These are phyloP conservation scores for Drosophila pullipes DNA, from an alignment of 2,888 invertebrate genomes.

Conservation along the genomic window DNA sequence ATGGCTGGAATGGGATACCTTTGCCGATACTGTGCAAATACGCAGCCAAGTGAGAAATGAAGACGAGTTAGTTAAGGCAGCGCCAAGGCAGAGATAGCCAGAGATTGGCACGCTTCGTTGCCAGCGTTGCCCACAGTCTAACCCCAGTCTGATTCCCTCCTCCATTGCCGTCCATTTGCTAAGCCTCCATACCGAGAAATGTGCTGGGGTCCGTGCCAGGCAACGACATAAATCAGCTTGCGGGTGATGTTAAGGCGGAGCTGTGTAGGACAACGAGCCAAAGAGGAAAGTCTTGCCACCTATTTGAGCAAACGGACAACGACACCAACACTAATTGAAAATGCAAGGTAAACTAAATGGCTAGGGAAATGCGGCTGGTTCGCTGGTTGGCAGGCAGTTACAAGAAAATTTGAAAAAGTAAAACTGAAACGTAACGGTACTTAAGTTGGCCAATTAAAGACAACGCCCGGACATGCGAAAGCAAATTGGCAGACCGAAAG, in stretches of 20 bases:
- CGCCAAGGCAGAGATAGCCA: slow-evolving; percentile 25
- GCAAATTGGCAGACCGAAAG: slow-evolving; percentile 18
- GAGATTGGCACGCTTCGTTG: slow-evolving; percentile 75
- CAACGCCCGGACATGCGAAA: slow-evolving; percentile 41
- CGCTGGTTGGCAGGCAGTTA: slow-evolving; percentile 14
- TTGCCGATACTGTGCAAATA: slow-evolving; percentile 61
- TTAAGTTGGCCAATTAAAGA: slow-evolving; percentile 81
- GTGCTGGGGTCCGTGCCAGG: slow-evolving; percentile 9
- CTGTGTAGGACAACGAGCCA: slow-evolving; percentile 9
- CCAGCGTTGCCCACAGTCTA: slow-evolving; percentile 1
- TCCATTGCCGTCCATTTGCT: slow-evolving; percentile 60
- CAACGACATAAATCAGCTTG: slow-evolving; percentile 72
- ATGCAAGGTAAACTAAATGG: slow-evolving; percentile 77
- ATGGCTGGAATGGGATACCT: slow-evolving; percentile 47
- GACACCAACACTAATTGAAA: slow-evolving; percentile 73
- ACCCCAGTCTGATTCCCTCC: background rate
- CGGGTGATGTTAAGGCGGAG: slow-evolving; percentile 30
- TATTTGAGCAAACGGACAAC: slow-evolving; percentile 19
- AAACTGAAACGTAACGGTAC: slow-evolving; percentile 76
- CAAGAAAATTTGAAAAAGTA: slow-evolving; percentile 48
- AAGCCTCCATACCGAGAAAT: slow-evolving; percentile 36
- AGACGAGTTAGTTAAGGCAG: slow-evolving; percentile 79
- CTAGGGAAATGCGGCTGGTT: slow-evolving; percentile 62
- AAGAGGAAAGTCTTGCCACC: slow-evolving; percentile 12
- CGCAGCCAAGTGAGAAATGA: slow-evolving; percentile 81